A percentile compares a stretch with the other conserved stretches of the same genome.
Evolutionary conservation across 2,888 invertebrate genomes (phyloP).

Genomic region (Cacoxenus indagator): DNA sequence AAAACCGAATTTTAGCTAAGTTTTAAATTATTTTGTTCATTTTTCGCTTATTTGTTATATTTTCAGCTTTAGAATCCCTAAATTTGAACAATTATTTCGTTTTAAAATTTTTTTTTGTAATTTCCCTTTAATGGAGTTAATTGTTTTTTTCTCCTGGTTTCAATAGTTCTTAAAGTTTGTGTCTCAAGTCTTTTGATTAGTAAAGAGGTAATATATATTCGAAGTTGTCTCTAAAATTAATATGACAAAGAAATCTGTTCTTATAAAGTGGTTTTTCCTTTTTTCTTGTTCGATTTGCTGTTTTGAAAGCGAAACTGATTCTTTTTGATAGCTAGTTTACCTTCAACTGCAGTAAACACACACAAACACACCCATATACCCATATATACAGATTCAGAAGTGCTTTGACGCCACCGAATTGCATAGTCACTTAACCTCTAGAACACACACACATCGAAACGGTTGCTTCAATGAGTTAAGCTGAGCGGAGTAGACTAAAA

Average conservation of each 20-base stretch:
- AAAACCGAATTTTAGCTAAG: too few species aligned
- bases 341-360: conserved; percentile 52
- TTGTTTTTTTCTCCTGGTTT: not conserved
- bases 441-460: not conserved
- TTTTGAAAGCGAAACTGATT: conserved; percentile 41
- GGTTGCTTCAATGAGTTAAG: too few species aligned
- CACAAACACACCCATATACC: not conserved
- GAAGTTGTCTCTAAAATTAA: not conserved
- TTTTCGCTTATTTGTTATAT: too few species aligned
- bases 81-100: not conserved
- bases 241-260: not conserved
- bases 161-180: conserved; percentile 33
- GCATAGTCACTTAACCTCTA: too few species aligned
- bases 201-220: not conserved
- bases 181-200: conserved; percentile 53
- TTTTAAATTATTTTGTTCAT: too few species aligned
- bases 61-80: too few species aligned
- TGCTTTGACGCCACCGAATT: not conserved
- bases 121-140: not conserved
- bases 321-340: conserved; percentile 42
- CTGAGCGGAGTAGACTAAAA: conserved; percentile 7
- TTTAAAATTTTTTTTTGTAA: not conserved
- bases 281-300: not conserved
- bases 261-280: not conserved
- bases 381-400: not conserved